Percentiles rank a stretch among this genome's conserved stretches.
These are phyloP conservation scores for Galbula dea DNA, from an alignment of 2,113 vertebrate species.

Conservation along the genomic window DNA sequence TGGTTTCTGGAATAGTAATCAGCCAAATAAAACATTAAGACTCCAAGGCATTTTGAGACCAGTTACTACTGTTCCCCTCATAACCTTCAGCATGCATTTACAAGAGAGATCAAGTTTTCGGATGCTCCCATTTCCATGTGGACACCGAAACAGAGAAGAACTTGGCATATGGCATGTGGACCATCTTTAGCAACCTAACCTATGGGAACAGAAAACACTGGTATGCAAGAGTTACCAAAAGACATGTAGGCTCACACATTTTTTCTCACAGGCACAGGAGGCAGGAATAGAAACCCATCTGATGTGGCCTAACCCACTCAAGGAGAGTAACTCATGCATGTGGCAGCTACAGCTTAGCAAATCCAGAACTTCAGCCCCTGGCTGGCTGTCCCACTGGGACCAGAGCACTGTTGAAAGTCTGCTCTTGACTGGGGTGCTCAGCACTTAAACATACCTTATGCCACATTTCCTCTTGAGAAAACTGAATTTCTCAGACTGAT, in stretches of 20 bases:
- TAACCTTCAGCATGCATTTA: background rate
- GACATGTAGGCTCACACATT: background rate
- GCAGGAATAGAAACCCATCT: background rate
- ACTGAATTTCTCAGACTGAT: background rate
- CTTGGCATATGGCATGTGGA: accelerated
- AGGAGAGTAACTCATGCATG: accelerated
- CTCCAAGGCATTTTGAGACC: background rate
- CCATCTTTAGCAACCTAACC: background rate
- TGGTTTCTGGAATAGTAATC: background rate
- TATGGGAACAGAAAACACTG: background rate
- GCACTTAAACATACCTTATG: accelerated
- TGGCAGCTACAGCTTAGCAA: background rate
- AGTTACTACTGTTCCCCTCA: background rate
- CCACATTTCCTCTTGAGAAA: background rate
- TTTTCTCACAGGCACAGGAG: background rate
- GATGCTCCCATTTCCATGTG: background rate
- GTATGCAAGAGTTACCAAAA: background rate
- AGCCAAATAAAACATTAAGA: background rate
- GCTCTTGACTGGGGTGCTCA: background rate
- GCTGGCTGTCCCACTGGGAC: background rate
- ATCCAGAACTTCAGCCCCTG: background rate
- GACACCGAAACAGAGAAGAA: background rate
- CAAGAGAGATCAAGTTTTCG: background rate
- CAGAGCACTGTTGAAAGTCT: background rate
- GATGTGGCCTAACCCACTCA: background rate